A percentile compares a stretch with the other conserved stretches of the same genome.
Evolutionary conservation across 1,140 invertebrate genomes (phyloP).

Genomic region (Bursaphelenchus mucronatus): DNA sequence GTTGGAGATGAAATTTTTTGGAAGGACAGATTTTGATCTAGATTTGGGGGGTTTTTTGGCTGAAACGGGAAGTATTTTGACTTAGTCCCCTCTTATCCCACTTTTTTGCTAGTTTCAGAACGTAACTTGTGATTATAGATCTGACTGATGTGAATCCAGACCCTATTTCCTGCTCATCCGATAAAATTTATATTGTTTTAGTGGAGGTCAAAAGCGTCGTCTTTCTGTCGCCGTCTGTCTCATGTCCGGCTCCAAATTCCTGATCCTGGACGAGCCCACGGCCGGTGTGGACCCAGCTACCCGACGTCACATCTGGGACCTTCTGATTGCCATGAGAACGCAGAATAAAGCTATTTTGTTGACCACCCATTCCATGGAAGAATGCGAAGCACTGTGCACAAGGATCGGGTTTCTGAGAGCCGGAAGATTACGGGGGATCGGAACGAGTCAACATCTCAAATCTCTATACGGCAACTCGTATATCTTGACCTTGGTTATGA

Average conservation of each 20-base stretch:
- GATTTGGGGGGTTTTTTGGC: no score
- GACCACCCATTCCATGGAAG: slow-evolving; percentile 69
- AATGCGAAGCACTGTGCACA: slow-evolving; percentile 79
- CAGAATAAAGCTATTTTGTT: slow-evolving; percentile 33
- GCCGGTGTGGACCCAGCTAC: slow-evolving; percentile 65
- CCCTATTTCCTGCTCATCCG: not conserved
- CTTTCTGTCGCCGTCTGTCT: slow-evolving; percentile 84
- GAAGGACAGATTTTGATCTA: no score
- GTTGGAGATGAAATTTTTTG: not conserved
- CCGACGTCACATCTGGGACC: slow-evolving; percentile 65
- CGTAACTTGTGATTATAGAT: no score
- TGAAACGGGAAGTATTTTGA: no score
- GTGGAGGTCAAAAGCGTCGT: slow-evolving; percentile 73
- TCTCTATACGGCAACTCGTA: slow-evolving; percentile 61
- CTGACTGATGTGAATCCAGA: no score
- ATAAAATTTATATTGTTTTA: slow-evolving; percentile 3
- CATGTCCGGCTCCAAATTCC: slow-evolving; percentile 72
- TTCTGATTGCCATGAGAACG: slow-evolving; percentile 46
- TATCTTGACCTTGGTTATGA: slow-evolving; percentile 3
- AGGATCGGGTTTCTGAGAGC: slow-evolving; percentile 79
- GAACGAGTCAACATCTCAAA: slow-evolving; percentile 70
- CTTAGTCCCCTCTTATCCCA: no score
- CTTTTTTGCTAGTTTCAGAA: no score
- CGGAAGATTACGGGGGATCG: slow-evolving; percentile 72
- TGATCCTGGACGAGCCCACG: slow-evolving; percentile 69